These are phyloP conservation scores for Clusia tigrina DNA, from an alignment of 2,888 invertebrate species.

Conservation along the genomic window DNA sequence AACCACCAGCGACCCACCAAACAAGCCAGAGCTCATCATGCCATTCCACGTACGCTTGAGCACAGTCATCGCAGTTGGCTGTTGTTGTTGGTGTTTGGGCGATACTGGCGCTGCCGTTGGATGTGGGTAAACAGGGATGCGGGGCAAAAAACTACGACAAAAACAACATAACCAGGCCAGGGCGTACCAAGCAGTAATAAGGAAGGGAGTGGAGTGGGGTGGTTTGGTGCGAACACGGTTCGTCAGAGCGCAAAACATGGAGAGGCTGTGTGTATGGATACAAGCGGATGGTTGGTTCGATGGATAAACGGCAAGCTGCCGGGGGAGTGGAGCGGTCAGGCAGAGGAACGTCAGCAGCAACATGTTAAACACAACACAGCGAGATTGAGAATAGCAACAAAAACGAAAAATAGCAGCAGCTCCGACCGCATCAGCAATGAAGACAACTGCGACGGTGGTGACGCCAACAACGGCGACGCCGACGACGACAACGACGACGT, in stretches of 20 bases:
- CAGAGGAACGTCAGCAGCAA: conserved; percentile 12
- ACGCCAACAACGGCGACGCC: not conserved
- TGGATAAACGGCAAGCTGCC: conserved; percentile 36
- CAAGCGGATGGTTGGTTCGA: conserved; percentile 25
- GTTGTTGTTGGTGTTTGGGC: conserved; percentile 15
- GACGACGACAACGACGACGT: conserved; percentile 24
- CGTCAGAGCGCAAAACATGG: too few species aligned
- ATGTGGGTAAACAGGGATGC: not conserved
- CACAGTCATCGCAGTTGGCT: conserved; percentile 15
- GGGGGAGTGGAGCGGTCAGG: not conserved
- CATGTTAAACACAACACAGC: not conserved
- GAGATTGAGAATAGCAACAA: not conserved
- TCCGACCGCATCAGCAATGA: conserved; percentile 15
- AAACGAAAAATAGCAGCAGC: conserved; percentile 2
- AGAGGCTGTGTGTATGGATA: not conserved
- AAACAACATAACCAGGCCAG: not conserved
- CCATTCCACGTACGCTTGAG: not conserved
- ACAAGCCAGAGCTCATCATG: not conserved
- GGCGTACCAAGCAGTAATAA: not conserved
- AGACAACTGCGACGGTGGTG: not conserved
- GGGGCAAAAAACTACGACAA: not conserved
- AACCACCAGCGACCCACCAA: conserved; percentile 5
- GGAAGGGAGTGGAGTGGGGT: too few species aligned
- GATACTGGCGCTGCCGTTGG: conserved; percentile 1
- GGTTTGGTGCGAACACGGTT: too few species aligned